Percentiles rank a stretch among this genome's conserved stretches.
phyloP scores from a whole-genome alignment of 2,113 vertebrate species.

The Anoura caudifer region DNA sequence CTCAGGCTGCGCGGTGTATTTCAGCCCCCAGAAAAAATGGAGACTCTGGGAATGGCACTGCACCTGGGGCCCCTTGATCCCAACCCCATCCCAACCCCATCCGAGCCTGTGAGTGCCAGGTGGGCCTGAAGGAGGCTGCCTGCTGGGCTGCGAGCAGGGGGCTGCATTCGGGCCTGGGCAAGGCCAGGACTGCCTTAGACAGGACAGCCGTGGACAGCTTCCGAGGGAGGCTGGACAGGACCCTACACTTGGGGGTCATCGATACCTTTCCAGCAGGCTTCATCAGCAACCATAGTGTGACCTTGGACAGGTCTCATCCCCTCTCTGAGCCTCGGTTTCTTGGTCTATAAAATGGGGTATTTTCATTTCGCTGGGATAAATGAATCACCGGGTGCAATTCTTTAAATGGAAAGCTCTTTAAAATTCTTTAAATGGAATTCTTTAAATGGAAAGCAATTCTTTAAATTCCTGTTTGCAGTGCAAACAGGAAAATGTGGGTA shows the following conservation, averaged over 20 bases:
- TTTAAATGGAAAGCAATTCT: not conserved
- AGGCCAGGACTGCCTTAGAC: too few species aligned
- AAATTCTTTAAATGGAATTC: not conserved
- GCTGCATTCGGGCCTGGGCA: not conserved
- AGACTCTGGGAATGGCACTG: not conserved
- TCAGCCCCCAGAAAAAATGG: not conserved
- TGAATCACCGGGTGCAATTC: not conserved
- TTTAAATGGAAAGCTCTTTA: not conserved
- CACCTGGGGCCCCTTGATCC: not conserved
- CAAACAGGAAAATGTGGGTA: not conserved
- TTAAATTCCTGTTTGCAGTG: too few species aligned
- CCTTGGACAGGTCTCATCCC: not conserved
- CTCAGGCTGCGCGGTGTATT: not conserved
- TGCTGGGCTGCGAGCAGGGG: not conserved
- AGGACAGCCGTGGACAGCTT: not conserved
- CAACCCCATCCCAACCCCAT: too few species aligned
- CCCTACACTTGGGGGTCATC: not conserved
- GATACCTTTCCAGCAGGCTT: accelerated
- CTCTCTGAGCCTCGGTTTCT: not conserved
- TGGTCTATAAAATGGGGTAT: not conserved
- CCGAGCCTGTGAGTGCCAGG: not conserved
- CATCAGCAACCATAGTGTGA: not conserved
- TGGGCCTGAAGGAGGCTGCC: not conserved
- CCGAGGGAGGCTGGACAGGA: not conserved
- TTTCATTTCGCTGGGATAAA: not conserved